A percentile compares a stretch with the other conserved stretches of the same genome.
Conservation (phyloP, 2,888 invertebrate genomes). For the Neoaliturus tenellus region DNA sequence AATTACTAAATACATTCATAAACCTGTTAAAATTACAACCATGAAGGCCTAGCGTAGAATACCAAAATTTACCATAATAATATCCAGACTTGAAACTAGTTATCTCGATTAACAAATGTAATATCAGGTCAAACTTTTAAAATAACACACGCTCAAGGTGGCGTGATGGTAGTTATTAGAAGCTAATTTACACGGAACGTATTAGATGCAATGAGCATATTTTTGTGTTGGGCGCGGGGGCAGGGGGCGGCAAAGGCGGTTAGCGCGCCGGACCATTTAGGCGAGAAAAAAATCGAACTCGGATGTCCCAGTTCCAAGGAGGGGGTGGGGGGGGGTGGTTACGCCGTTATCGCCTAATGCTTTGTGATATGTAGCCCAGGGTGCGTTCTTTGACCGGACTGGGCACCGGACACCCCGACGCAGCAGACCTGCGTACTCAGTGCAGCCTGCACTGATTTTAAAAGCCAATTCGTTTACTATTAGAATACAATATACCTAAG, state of each 20-base stretch:
- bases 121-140: background rate
- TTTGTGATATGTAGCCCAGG: slow-evolving; percentile 36
- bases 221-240: slow-evolving; percentile 25
- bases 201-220: slow-evolving; percentile 55
- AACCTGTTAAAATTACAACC: too few relatives aligned
- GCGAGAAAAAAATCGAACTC: slow-evolving; percentile 60
- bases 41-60: too few relatives aligned
- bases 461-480: too few relatives aligned
- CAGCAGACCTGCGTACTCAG: background rate
- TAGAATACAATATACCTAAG: too few relatives aligned
- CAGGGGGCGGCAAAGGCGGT: slow-evolving; percentile 19
- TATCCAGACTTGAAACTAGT: too few relatives aligned
- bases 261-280: slow-evolving; percentile 57
- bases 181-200: slow-evolving; percentile 43
- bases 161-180: slow-evolving; percentile 5
- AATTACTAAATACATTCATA: too few relatives aligned
- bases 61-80: too few relatives aligned
- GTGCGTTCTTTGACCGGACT: background rate
- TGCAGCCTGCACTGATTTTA: background rate
- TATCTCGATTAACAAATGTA: background rate
- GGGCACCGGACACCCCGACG: background rate
- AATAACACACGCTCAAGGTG: background rate
- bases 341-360: slow-evolving; percentile 39
- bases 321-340: slow-evolving; percentile 31
- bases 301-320: slow-evolving; percentile 58